Conservation (phyloP, 2,888 invertebrate species). For the Tortrix viridana region DNA sequence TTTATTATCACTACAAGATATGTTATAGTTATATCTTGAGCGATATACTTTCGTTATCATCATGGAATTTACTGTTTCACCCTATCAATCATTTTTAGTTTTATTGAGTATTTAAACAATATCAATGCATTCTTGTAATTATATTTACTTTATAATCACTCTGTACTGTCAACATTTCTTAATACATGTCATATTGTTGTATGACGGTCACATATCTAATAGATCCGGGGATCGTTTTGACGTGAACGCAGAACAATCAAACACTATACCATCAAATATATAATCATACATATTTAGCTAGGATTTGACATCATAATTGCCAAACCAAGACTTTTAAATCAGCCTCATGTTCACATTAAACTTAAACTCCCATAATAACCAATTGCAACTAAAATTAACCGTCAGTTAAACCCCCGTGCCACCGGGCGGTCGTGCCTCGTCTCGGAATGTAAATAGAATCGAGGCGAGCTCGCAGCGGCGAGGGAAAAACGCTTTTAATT, state of each 20-base stretch:
- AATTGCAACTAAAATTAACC: not conserved
- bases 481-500: conserved; percentile 56
- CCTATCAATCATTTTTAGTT: not conserved
- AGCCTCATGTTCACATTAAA: no score
- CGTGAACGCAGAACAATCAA: no score
- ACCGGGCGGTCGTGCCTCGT: conserved; percentile 51
- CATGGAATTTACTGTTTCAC: not conserved
- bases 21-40: not conserved
- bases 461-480: conserved; percentile 42
- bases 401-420: conserved; percentile 22
- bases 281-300: no score
- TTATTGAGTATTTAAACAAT: no score
- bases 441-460: conserved; percentile 70
- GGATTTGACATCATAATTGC: no score
- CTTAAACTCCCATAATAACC: no score
- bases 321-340: no score
- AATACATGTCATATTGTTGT: no score
- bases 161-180: not conserved
- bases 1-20: no score
- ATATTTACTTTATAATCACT: not conserved
- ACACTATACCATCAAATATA: no score
- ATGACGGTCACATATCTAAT: no score
- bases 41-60: not conserved
- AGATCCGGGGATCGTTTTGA: no score
- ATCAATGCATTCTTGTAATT: not conserved